Evolutionary conservation across 2,888 invertebrate genomes (phyloP), one percentile per base, ranked within the genome.

Genomic region (Malacosoma neustria): DNA sequence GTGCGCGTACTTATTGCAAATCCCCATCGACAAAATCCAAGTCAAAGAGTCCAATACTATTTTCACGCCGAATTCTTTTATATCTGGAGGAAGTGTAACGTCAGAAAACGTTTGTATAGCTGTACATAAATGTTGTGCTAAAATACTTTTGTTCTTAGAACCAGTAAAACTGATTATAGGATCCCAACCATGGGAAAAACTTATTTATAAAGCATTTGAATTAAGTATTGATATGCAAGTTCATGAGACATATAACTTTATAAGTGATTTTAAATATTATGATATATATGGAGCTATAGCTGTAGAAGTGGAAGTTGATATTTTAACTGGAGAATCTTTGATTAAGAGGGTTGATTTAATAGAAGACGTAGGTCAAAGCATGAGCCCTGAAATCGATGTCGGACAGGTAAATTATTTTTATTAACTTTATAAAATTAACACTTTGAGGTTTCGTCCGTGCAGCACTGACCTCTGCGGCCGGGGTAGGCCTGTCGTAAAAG

Each of bases 291-390:
- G 90, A 4, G 71, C 88, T 0, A 72, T 87, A n/a, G 77, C 89
- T 4, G 68, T 88, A 3, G 93, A 94, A 72, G 88, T 93, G 0
- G 92, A 93, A 66, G 62, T 94, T 1, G 93, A 94, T 61, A 71
- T 93, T 4, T 67, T 95, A n/a, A 94, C 94, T 0, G 94, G 94
- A n/a, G 90, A 92, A 56, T 87, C 87, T 51, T 72, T 90, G 48
- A 63, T 92, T 2, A 61, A 67, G 2, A 82, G 92, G 41, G 90
- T 91, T 0, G 93, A 93, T 57, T 58, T 93, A 35, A 61, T 91
- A 11, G 91, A 92, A 68, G 93, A 93, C 57, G 87, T 87, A 2
- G 93, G 93, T 3, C 79, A 88, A 41, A 91, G 91, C 65, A 62
- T 93, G 44, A 93, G 88, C 66, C 93, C 92, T 12, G 73, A 87